phyloP scores from a whole-genome alignment of 2,113 vertebrate genomes.

The Genyomyrus donnyi region DNA sequence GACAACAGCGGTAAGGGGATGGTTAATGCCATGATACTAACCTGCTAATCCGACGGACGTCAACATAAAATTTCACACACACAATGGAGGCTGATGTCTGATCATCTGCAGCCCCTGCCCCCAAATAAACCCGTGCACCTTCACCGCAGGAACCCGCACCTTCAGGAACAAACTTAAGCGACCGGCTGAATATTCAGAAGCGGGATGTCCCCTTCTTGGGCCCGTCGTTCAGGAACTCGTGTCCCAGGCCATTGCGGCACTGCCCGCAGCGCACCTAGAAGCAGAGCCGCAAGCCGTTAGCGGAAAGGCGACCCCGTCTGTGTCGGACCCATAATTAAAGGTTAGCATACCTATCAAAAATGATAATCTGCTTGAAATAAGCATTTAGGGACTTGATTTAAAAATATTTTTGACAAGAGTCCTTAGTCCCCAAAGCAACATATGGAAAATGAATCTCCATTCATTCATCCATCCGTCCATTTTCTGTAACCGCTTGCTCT shows the following conservation, averaged over 20 bases:
- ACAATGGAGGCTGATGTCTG: background rate
- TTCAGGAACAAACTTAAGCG: conserved; percentile 85
- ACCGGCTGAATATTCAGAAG: conserved; percentile 98
- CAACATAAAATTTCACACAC: background rate
- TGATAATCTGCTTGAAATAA: background rate
- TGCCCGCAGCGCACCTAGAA: conserved; percentile 82
- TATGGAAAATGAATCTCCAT: background rate
- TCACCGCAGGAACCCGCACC: conserved; percentile 37
- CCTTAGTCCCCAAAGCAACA: background rate
- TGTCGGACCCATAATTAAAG: background rate
- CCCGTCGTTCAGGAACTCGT: conserved; percentile 84
- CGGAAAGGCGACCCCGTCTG: background rate
- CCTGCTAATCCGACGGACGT: background rate
- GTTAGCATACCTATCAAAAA: background rate
- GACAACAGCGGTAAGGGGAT: background rate
- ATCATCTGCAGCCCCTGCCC: background rate
- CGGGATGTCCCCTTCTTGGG: conserved; percentile 73
- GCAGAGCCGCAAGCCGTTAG: background rate
- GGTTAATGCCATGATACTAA: background rate
- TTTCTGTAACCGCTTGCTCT: background rate
- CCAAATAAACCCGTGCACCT: background rate
- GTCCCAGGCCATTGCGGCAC: conserved; percentile 84
- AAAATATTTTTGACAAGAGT: background rate
- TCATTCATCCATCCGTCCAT: background rate
- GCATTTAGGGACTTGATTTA: background rate